Conservation (phyloP, 2,888 invertebrate genomes). For the Gari tellinella region DNA sequence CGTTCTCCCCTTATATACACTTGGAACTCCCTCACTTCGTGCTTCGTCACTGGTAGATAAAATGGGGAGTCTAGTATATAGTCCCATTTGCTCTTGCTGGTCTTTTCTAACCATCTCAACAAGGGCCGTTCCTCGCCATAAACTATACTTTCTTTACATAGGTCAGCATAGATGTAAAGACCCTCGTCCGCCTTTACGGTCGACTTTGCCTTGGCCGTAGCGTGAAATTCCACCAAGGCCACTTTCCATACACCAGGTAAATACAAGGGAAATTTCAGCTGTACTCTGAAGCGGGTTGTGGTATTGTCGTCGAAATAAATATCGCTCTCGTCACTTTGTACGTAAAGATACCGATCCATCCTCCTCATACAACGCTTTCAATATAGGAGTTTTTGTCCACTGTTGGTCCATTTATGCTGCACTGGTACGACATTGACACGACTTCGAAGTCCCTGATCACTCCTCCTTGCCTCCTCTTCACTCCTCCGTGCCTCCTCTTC, state of each 20-base stretch:
- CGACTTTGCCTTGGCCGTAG: constrained; percentile 8
- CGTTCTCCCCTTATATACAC: no score
- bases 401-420: no score
- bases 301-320: no score
- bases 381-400: no score
- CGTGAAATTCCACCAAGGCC: constrained; percentile 33
- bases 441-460: no score
- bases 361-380: no score
- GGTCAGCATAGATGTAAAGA: constrained; percentile 39
- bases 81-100: constrained; percentile 22
- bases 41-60: constrained; percentile 30
- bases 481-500: no score
- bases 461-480: no score
- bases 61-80: constrained; percentile 18
- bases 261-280: constrained; percentile 22
- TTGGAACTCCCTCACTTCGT: constrained; percentile 25
- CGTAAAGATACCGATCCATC: no score
- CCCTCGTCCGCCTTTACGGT: constrained; percentile 1
- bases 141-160: constrained; percentile 39
- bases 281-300: constrained; percentile 26
- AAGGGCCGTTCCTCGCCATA: constrained; percentile 37
- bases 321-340: no score
- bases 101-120: constrained; percentile 29
- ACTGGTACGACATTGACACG: no score
- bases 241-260: constrained; percentile 29